Conservation (phyloP, 2,888 invertebrate genomes). For the Tetrapedia diversipes region DNA sequence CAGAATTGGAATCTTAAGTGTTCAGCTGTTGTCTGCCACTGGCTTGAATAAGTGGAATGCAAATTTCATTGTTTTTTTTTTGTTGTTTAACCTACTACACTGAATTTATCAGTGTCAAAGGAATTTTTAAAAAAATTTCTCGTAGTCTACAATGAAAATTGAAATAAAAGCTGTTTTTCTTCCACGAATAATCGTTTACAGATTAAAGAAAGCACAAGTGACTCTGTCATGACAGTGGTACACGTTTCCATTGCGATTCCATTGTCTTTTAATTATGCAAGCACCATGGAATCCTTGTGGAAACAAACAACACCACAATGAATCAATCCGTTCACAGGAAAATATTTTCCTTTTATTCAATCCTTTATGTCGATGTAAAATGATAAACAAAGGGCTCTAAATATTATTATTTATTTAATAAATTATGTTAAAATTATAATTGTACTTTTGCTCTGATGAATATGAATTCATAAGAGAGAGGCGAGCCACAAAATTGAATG, state of each 20-base stretch:
- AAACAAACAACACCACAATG: neutral
- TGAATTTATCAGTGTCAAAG: neutral
- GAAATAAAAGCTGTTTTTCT: too few relatives aligned
- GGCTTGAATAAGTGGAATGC: too few relatives aligned
- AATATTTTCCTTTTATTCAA: neutral
- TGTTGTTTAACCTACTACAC: neutral
- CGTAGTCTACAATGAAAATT: too few relatives aligned
- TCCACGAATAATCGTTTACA: too few relatives aligned
- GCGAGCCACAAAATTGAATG: conserved; percentile 29
- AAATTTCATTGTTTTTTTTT: too few relatives aligned
- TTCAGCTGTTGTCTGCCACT: neutral
- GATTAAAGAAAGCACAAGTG: too few relatives aligned
- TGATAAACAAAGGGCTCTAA: too few relatives aligned
- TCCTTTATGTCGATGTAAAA: too few relatives aligned
- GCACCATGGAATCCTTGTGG: neutral
- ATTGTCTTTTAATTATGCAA: neutral
- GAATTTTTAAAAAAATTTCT: too few relatives aligned
- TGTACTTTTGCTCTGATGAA: neutral
- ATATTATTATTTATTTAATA: too few relatives aligned
- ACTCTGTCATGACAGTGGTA: too few relatives aligned
- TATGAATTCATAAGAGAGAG: conserved; percentile 1
- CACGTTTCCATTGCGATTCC: neutral
- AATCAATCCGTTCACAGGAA: neutral
- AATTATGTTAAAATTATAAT: too few relatives aligned
- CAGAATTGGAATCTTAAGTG: neutral